Conservation (phyloP, 2,888 invertebrate species). For the Vanessa cardui region DNA sequence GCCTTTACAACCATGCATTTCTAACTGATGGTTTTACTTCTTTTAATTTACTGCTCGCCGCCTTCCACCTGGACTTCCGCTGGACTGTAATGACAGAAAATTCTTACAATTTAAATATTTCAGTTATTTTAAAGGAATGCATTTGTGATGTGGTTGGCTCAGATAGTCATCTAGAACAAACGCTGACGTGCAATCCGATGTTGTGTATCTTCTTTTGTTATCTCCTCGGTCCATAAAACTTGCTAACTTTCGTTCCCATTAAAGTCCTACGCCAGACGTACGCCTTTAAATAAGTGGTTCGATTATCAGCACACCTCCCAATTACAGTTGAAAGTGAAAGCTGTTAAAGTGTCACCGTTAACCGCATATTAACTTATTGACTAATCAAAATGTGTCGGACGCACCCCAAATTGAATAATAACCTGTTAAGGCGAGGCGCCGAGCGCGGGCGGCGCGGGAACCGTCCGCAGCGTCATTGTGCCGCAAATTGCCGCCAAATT, state of each 20-base stretch:
- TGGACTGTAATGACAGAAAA: no score
- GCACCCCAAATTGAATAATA: slow-evolving; percentile 78
- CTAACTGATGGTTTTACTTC: no score
- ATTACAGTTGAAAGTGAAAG: slow-evolving; percentile 43
- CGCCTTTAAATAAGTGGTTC: slow-evolving; percentile 31
- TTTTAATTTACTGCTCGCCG: no score
- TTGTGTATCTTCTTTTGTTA: no score
- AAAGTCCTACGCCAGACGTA: background rate
- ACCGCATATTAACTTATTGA: slow-evolving; percentile 69
- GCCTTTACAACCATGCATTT: no score
- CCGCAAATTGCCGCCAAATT: slow-evolving; percentile 79
- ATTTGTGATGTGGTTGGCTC: no score
- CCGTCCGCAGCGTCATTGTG: slow-evolving; percentile 66
- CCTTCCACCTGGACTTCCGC: no score
- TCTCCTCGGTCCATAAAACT: no score
- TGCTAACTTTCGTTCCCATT: background rate
- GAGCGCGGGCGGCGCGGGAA: slow-evolving; percentile 39
- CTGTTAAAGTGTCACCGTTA: slow-evolving; percentile 54
- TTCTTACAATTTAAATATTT: no score
- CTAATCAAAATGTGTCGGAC: slow-evolving; percentile 76
- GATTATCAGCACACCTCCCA: slow-evolving; percentile 41
- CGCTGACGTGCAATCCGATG: no score
- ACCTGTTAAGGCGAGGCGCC: slow-evolving; percentile 65
- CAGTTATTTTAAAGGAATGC: no score
- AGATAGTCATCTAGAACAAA: no score